phyloP scores from a whole-genome alignment of 2,113 vertebrate species.

The Lepidiolamprologus cunningtoni region DNA sequence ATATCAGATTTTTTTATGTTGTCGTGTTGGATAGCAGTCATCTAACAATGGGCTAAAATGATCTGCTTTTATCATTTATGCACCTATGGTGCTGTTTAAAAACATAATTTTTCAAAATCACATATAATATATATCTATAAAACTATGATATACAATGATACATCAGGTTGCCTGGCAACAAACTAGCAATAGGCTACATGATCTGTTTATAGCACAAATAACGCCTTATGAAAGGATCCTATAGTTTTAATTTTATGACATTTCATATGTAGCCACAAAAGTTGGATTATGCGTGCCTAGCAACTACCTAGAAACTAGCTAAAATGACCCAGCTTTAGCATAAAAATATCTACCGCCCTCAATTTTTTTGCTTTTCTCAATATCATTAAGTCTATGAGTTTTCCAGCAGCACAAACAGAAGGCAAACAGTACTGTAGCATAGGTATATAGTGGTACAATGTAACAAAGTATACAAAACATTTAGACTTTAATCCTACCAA shows the following conservation, averaged over 20 bases:
- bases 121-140: neutral
- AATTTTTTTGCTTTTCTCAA: neutral
- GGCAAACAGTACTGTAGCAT: neutral
- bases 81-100: neutral
- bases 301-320: neutral
- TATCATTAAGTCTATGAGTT: neutral
- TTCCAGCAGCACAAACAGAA: neutral
- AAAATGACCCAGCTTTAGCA: neutral
- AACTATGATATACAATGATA: neutral
- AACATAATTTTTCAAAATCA: neutral
- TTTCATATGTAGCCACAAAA: neutral
- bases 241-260: neutral
- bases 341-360: neutral
- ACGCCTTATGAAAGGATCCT: neutral
- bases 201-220: neutral
- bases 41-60: neutral
- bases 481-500: neutral
- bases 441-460: neutral
- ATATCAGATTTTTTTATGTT: neutral
- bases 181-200: neutral
- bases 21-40: rapidly evolving
- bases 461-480: neutral
- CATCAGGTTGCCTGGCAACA: neutral
- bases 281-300: neutral
- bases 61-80: neutral